Evolutionary conservation across 1,140 invertebrate species (phyloP), one percentile per base, ranked within the genome.

Genomic region (Drosophila teissieri): DNA sequence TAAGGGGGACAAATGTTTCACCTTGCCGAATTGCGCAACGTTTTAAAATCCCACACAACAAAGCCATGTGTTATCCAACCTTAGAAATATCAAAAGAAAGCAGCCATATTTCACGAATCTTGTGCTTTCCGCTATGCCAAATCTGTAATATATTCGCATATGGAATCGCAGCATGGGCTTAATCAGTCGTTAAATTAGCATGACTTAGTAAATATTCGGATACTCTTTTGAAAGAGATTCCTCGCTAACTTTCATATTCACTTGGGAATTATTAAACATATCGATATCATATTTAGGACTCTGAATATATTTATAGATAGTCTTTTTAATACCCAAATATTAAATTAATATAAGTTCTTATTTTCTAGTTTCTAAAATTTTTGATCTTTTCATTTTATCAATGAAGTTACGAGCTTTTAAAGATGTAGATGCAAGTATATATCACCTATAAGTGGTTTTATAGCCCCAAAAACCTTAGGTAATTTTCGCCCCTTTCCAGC

Each of bases 21-120:
- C 61, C 53, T 69, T 70, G 67, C 62, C 49, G 22, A 24, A 60
- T 86, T 88, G 80, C 83, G 84, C 84, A 88, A 88, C 83, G 27
- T 17, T 17, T 24, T 4, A 42, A 46, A 84, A 68, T 80, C 81
- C 72, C 51, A 60, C 48, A 65, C 57, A 52, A 51, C 51, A 72
- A 75, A 36, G 40, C 17, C 7, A 39, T 17, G 31, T 40, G 70
- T 77, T 77, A 77, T 19, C 19, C 34, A 76, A 77, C 62, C 31
- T 57, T 69, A 73, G 57, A 80, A 76, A 84, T 46, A 81, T 64
- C 53, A 27, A 48, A 80, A 89, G 83, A 86, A 89, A 86, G 82
- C 60, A 46, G 6, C 19, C 44, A 56, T 80, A 64, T 64, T 49
- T 63, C 48, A 49, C 54, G 27, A 52, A 73, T 65, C 22, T 63